Percentiles rank a stretch among this genome's conserved stretches.
phyloP scores from a whole-genome alignment of 37 sponge, comb jelly and placozoan genomes.

The Mnemiopsis leidyi region DNA sequence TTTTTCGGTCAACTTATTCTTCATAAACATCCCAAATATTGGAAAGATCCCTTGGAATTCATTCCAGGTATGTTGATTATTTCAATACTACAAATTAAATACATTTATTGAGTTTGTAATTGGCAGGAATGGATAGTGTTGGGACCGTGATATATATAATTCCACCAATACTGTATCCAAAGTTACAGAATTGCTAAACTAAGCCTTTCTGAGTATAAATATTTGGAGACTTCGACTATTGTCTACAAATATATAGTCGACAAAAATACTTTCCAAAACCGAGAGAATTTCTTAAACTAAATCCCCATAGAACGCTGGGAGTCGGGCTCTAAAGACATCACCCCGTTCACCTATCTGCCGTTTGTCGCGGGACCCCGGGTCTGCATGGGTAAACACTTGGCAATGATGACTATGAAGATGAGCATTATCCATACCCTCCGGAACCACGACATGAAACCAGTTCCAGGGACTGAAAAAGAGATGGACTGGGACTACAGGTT shows the following conservation, averaged over 20 bases:
- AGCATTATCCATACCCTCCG: constrained; percentile 1
- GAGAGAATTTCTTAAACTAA: background rate
- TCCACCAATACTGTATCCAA: too few relatives aligned
- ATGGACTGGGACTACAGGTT: constrained; percentile 37
- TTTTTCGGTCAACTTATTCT: background rate
- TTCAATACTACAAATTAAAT: background rate
- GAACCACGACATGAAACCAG: background rate
- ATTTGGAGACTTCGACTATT: too few relatives aligned
- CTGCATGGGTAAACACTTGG: constrained; percentile 11
- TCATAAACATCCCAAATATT: constrained; percentile 21
- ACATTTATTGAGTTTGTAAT: background rate
- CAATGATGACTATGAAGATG: constrained; percentile 26
- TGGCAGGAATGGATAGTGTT: too few relatives aligned
- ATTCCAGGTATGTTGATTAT: background rate
- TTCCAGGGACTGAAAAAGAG: background rate
- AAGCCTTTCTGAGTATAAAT: too few relatives aligned
- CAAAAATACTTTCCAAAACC: too few relatives aligned
- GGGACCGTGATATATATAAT: too few relatives aligned
- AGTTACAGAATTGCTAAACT: too few relatives aligned
- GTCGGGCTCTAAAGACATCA: background rate
- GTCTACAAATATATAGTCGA: too few relatives aligned
- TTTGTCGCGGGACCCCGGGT: constrained; percentile 26
- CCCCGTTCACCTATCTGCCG: background rate
- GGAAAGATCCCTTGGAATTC: background rate
- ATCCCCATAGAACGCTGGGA: background rate